Base-by-base conservation (phyloP, 2,888 invertebrate genomes). In the Drosophila engyochracea region DNA sequence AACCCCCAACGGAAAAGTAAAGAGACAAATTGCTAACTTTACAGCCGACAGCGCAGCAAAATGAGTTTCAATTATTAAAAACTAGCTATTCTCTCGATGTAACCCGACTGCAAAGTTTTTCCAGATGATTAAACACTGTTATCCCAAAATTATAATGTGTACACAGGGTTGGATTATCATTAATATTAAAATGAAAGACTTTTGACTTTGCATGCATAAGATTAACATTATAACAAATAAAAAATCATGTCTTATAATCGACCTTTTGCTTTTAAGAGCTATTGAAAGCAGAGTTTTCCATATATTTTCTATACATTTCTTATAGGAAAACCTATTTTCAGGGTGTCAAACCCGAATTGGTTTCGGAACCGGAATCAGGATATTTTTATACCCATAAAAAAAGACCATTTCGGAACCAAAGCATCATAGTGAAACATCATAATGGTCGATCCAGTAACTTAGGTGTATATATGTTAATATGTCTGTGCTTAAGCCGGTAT, bases 1-100 rank as follows among this genome's bases (percentile, higher is more conserved):
- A 68, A 60, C 35, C 31, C 61, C 61, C 59, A 62, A 12, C 37
- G 60, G 39, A 47, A 49, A 67, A 30, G n/a, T 58, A 44, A 60
- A 47, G n/a, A 33, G 54, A 51, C 51, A 30, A 67, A 39, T 12
- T 35, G 58, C 4, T 53, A 35, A 55, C 37, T 12, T 4, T 41
- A 12, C 51, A 51, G 25, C 30, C 10, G 39, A 75, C 28, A 64
- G 52, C 37, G 30, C 35, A 41, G 19, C 41, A 57, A 53, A 70
- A 70, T 55, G 53, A 44, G 52, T 30, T 52, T 54, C 28, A 19
- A 39, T 39, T 60, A 54, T 49, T 30, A 19, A 22, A 54, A 53
- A 33, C 41, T n/a, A 28, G 6, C 35, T 61, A 1, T 30, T 16
- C 10, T n/a, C 28, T 6, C 14, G 33, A 47, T 47, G 35, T 19